Percentiles rank a stretch among this genome's conserved stretches.
Evolutionary conservation across 2,113 vertebrate genomes (phyloP).

Genomic region (Elephas maximus): DNA sequence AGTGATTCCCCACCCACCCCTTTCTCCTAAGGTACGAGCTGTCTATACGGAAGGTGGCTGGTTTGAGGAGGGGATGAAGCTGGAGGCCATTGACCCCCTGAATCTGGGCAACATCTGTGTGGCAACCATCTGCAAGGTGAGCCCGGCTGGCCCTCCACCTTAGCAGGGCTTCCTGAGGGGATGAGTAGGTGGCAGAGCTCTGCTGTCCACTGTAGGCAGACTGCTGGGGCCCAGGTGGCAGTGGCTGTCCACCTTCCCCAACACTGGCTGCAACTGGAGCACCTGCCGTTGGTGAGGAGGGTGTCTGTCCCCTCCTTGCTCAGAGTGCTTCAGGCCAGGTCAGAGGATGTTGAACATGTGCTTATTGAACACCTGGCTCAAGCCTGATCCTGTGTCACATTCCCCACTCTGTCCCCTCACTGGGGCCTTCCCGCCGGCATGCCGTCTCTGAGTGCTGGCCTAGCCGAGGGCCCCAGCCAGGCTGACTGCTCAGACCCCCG

Average conservation of each 20-base stretch:
- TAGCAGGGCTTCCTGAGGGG: background rate
- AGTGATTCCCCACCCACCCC: background rate
- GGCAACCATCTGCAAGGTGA: conserved; percentile 97
- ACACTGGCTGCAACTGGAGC: background rate
- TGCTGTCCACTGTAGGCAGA: background rate
- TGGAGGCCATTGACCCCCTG: conserved; percentile 97
- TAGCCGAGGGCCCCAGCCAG: rapidly evolving
- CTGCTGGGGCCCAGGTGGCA: too few species aligned
- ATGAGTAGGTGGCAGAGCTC: rapidly evolving
- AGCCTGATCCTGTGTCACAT: background rate
- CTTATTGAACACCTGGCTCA: background rate
- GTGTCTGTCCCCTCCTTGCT: background rate
- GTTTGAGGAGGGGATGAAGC: conserved; percentile 97
- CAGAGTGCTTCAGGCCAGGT: background rate
- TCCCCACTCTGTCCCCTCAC: background rate
- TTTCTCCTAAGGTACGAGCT: conserved; percentile 87
- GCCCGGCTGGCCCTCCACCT: background rate
- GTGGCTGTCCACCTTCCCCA: background rate
- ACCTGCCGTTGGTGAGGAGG: rapidly evolving
- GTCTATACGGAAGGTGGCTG: conserved; percentile 95
- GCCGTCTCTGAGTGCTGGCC: background rate
- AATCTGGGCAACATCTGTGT: conserved; percentile 98
- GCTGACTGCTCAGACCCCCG: rapidly evolving
- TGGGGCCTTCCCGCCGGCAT: background rate
- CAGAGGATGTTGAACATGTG: rapidly evolving